Conservation (phyloP, 2,888 invertebrate species). For the Ptycholaimellus sp. region DNA sequence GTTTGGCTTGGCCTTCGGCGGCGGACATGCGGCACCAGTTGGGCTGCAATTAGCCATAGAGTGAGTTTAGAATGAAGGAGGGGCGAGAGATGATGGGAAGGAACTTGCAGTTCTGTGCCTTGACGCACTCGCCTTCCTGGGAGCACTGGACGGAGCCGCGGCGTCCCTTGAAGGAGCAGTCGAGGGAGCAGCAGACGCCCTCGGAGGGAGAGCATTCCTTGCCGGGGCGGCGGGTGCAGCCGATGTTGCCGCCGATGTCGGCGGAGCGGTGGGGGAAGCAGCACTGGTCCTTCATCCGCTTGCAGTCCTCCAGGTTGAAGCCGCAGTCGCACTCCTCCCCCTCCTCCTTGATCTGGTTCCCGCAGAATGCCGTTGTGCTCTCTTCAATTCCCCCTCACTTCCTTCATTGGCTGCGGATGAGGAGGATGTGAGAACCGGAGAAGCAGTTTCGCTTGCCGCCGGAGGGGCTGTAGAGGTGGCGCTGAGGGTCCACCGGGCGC, state of each 20-base stretch:
- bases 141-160: slow-evolving; percentile 52
- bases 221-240: slow-evolving; percentile 7
- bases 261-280: slow-evolving; percentile 47
- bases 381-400: slow-evolving; percentile 36
- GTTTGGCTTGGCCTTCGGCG: slow-evolving; percentile 54
- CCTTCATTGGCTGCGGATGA: neutral
- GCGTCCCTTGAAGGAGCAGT: slow-evolving; percentile 54
- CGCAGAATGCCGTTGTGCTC: slow-evolving; percentile 84
- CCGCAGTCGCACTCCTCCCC: slow-evolving; percentile 98
- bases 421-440: slow-evolving; percentile 1
- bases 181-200: slow-evolving; percentile 73
- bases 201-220: slow-evolving; percentile 47
- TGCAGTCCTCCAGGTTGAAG: slow-evolving; percentile 70
- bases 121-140: slow-evolving; percentile 75
- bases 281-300: slow-evolving; percentile 37
- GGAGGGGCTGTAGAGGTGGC: neutral
- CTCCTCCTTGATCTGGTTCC: slow-evolving; percentile 89
- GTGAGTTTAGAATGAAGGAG: too few relatives aligned
- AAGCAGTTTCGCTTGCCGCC: slow-evolving; percentile 9
- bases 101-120: slow-evolving; percentile 47
- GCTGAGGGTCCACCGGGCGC: slow-evolving; percentile 4
- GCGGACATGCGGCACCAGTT: slow-evolving; percentile 65
- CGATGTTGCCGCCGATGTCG: slow-evolving; percentile 11
- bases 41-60: too few relatives aligned
- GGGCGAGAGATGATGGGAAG: slow-evolving; percentile 9